A percentile compares a stretch with the other conserved stretches of the same genome.
phyloP scores from a whole-genome alignment of 1,140 invertebrate species.

The Camponotus vicinus region DNA sequence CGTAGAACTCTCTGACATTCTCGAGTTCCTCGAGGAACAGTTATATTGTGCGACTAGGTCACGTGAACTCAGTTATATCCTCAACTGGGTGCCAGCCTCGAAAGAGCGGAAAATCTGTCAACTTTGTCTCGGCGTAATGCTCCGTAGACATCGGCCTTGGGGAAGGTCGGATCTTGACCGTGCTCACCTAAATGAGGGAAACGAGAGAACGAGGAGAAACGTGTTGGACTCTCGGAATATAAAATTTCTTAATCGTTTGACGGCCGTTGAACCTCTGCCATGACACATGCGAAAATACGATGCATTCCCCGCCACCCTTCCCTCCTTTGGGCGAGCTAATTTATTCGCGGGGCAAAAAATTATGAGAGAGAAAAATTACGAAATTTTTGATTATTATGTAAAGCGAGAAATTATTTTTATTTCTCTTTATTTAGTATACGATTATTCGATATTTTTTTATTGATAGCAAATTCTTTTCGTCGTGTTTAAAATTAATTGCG shows the following conservation, averaged over 20 bases:
- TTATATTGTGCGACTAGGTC: slow-evolving; percentile 49
- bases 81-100: not conserved
- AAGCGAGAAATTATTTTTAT: not conserved
- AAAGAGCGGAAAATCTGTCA: slow-evolving; percentile 58
- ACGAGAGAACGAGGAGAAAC: slow-evolving; percentile 48
- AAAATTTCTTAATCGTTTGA: slow-evolving; percentile 27
- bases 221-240: slow-evolving; percentile 16
- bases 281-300: not conserved
- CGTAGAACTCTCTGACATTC: slow-evolving; percentile 44
- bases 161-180: slow-evolving; percentile 69
- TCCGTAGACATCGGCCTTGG: slow-evolving; percentile 64
- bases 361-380: not conserved
- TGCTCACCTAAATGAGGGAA: slow-evolving; percentile 50
- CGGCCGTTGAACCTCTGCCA: not conserved
- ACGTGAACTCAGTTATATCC: not conserved
- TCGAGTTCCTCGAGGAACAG: slow-evolving; percentile 60
- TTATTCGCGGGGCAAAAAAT: not conserved
- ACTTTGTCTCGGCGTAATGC: not conserved
- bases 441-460: not conserved
- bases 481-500: not conserved
- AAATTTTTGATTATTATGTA: not conserved
- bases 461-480: not conserved
- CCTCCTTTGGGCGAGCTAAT: too few relatives aligned
- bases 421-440: not conserved
- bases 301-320: not conserved